Conservation (phyloP, 2,113 vertebrate genomes). For the Loxodonta africana region DNA sequence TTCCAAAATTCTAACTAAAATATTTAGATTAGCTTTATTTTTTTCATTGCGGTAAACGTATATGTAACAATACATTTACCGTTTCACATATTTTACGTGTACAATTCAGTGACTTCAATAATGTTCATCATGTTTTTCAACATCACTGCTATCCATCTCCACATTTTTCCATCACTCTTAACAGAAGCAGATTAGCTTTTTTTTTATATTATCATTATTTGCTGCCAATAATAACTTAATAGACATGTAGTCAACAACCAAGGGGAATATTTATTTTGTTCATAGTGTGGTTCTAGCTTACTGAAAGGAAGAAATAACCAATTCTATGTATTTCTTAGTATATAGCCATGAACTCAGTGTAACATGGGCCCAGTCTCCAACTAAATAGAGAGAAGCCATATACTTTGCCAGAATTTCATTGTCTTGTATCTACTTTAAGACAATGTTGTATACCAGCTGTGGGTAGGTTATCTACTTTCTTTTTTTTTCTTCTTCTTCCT, state of each 20-base stretch:
- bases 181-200: too few relatives aligned
- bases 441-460: background rate
- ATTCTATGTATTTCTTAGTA: slow-evolving; percentile 65
- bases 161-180: background rate
- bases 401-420: background rate
- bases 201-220: background rate
- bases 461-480: slow-evolving; percentile 10
- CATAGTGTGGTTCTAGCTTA: background rate
- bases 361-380: slow-evolving; percentile 74
- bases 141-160: background rate
- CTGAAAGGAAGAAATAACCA: slow-evolving; percentile 36
- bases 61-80: background rate
- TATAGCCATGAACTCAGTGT: slow-evolving; percentile 71
- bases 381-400: slow-evolving; percentile 75
- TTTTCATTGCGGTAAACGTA: background rate
- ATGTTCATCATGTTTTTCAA: background rate
- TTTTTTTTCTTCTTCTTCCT: slow-evolving; percentile 36
- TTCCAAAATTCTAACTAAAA: slow-evolving; percentile 15
- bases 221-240: background rate
- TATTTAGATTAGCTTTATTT: background rate
- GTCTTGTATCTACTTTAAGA: slow-evolving; percentile 65
- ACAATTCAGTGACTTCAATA: background rate
- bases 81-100: background rate
- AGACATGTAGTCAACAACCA: background rate
- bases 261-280: background rate